Conservation (phyloP, 2,888 invertebrate genomes). For the Epiblema foenella region DNA sequence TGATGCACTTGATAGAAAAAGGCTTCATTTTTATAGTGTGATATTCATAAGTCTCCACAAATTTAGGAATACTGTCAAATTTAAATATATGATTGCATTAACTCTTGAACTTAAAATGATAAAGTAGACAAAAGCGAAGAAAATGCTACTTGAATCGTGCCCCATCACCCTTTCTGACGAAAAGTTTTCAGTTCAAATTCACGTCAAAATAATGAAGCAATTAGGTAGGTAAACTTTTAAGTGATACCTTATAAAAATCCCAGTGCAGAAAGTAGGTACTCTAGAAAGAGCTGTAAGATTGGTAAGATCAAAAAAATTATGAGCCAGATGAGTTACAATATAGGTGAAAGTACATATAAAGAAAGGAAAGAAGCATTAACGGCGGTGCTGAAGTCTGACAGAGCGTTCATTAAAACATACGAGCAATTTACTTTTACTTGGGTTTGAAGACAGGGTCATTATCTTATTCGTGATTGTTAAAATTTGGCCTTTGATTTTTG, state of each 20-base stretch:
- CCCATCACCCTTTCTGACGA: neutral
- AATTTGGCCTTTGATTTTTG: no score
- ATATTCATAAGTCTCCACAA: neutral
- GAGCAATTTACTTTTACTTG: neutral
- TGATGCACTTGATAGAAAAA: neutral
- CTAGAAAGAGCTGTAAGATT: slow-evolving; percentile 17
- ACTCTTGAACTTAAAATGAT: no score
- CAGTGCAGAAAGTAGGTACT: neutral
- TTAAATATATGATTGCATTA: no score
- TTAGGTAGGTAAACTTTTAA: neutral
- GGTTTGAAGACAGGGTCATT: neutral
- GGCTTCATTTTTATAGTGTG: neutral
- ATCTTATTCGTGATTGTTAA: neutral
- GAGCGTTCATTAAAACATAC: slow-evolving; percentile 19
- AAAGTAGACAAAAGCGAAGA: neutral
- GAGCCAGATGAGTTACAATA: slow-evolving; percentile 9
- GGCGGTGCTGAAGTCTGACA: slow-evolving; percentile 16
- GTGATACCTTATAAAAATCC: slow-evolving; percentile 5
- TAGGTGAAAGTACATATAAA: slow-evolving; percentile 27
- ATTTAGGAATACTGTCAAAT: no score
- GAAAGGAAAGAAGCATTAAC: slow-evolving; percentile 33
- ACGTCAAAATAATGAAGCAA: neutral
- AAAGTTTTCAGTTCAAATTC: neutral
- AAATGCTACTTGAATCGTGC: neutral
- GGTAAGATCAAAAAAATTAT: slow-evolving; percentile 20